These are phyloP conservation scores for Brachyhypopomus occidentalis DNA, from an alignment of 2,113 vertebrate species.

Conservation along the genomic window DNA sequence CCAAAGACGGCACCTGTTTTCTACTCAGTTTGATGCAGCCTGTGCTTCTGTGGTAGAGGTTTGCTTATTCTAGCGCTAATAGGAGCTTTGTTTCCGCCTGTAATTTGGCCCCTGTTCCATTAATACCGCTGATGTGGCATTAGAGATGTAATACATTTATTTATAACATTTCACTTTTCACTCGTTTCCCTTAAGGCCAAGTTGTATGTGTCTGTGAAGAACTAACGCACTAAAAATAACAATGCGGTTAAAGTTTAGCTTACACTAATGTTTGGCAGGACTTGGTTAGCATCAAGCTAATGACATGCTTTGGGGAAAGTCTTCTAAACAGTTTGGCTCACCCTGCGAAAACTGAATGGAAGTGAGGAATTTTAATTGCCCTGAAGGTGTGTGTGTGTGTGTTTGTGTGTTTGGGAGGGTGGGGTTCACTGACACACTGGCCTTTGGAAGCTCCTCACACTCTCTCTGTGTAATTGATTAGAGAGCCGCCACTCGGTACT, in stretches of 20 bases:
- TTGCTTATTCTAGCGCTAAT: too few relatives aligned
- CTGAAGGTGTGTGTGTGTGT: constrained; percentile 10
- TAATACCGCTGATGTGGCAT: too few relatives aligned
- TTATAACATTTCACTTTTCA: too few relatives aligned
- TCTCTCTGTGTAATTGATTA: constrained; percentile 48
- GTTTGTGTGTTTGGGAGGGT: constrained; percentile 16
- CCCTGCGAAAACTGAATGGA: not conserved
- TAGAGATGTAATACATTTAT: too few relatives aligned
- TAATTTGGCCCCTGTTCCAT: too few relatives aligned
- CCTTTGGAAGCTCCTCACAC: constrained; percentile 37
- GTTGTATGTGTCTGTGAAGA: too few relatives aligned
- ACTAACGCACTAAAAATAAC: too few relatives aligned
- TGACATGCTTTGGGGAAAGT: not conserved
- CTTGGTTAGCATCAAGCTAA: not conserved
- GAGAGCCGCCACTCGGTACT: constrained; percentile 39
- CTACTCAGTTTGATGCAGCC: too few relatives aligned
- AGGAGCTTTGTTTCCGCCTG: too few relatives aligned
- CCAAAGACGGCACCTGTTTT: too few relatives aligned
- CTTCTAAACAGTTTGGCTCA: not conserved
- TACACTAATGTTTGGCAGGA: not conserved
- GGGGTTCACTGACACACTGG: constrained; percentile 44
- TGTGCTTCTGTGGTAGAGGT: too few relatives aligned
- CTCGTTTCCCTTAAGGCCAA: too few relatives aligned
- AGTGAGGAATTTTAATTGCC: constrained; percentile 21
- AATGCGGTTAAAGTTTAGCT: not conserved